These are phyloP conservation scores for Lissocephala sabroskyi DNA, from an alignment of 2,888 invertebrate genomes.

Conservation along the genomic window DNA sequence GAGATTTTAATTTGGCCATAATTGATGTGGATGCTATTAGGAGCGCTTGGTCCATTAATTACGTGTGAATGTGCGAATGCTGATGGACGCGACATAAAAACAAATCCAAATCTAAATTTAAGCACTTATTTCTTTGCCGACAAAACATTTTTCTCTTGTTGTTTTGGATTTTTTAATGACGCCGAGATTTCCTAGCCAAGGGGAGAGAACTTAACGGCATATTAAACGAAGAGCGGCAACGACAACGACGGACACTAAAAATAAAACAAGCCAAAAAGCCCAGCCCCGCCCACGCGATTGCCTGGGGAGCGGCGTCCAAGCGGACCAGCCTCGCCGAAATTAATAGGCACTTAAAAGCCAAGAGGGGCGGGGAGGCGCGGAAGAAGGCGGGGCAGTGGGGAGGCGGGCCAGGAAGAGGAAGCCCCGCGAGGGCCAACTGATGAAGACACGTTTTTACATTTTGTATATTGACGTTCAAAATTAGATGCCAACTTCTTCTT, in stretches of 20 bases:
- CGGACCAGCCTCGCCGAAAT: slow-evolving; percentile 41
- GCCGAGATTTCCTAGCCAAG: slow-evolving; percentile 46
- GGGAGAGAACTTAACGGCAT: slow-evolving; percentile 48
- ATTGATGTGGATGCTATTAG: slow-evolving; percentile 39
- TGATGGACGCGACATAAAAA: slow-evolving; percentile 11
- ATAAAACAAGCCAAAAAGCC: slow-evolving; percentile 24
- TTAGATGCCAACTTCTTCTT: slow-evolving; percentile 60
- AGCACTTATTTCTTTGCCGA: not conserved
- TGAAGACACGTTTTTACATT: slow-evolving; percentile 62
- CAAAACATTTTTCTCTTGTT: not conserved
- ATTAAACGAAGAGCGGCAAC: slow-evolving; percentile 35
- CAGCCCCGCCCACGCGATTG: too few species aligned
- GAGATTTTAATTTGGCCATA: slow-evolving; percentile 40
- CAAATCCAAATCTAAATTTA: slow-evolving; percentile 2
- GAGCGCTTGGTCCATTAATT: slow-evolving; percentile 46
- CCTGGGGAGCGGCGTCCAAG: slow-evolving; percentile 29
- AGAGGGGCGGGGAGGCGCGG: slow-evolving; percentile 7
- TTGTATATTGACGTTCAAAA: slow-evolving; percentile 59
- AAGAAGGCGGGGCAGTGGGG: not conserved
- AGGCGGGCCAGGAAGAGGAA: not conserved
- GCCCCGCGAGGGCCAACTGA: slow-evolving; percentile 25
- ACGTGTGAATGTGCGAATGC: slow-evolving; percentile 31
- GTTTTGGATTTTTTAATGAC: slow-evolving; percentile 44
- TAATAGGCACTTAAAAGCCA: slow-evolving; percentile 53
- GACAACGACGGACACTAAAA: slow-evolving; percentile 49